Evolutionary conservation across 2,888 invertebrate species (phyloP).

Genomic region (Rhagium mordax): DNA sequence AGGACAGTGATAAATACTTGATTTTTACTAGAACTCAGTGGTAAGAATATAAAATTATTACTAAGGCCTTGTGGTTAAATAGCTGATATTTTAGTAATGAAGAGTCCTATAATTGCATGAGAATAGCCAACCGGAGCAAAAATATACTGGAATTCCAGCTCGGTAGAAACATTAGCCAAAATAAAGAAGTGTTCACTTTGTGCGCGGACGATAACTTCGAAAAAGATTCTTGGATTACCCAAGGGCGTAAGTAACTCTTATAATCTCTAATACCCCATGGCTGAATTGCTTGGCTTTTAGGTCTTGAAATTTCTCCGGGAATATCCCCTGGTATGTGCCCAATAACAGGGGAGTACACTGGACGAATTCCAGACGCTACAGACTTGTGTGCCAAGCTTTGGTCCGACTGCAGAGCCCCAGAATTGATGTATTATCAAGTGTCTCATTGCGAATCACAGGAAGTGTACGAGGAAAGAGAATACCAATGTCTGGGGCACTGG

Average conservation of each 20-base stretch:
- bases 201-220: conserved; percentile 70
- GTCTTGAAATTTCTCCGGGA: conserved; percentile 52
- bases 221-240: conserved; percentile 75
- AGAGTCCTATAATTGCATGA: conserved; percentile 74
- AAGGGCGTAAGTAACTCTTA: conserved; percentile 73
- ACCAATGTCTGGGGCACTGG: conserved; percentile 79
- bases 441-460: conserved; percentile 75
- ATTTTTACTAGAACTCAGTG: conserved; percentile 74
- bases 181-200: conserved; percentile 60
- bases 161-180: conserved; percentile 65
- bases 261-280: background rate
- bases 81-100: conserved; percentile 71
- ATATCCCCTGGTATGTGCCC: conserved; percentile 71
- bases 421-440: conserved; percentile 79
- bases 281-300: conserved; percentile 42
- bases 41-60: conserved; percentile 62
- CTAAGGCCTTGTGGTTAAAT: background rate
- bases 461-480: conserved; percentile 78
- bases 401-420: conserved; percentile 77
- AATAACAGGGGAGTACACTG: conserved; percentile 78
- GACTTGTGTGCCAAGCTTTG: conserved; percentile 77
- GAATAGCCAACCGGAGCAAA: conserved; percentile 74
- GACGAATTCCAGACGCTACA: conserved; percentile 75
- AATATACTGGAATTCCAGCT: conserved; percentile 77
- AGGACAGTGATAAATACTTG: conserved; percentile 69